Percentiles rank a stretch among this genome's conserved stretches.
Conservation (phyloP, 2,113 vertebrate species). For the Ptychochromis oligacanthus region DNA sequence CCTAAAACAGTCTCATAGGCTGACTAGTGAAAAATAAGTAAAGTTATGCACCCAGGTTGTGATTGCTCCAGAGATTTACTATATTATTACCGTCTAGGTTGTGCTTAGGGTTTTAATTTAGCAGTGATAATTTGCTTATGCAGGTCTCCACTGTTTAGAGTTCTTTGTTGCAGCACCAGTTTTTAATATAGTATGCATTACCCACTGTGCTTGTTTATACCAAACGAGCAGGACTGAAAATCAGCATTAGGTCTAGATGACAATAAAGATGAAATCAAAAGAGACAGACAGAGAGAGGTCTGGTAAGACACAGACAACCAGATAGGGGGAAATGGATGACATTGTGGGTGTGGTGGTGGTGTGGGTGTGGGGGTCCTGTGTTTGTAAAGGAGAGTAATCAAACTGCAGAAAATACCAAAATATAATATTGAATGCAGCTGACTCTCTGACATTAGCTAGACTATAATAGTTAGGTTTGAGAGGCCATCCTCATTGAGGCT, state of each 20-base stretch:
- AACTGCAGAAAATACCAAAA: slow-evolving; percentile 67
- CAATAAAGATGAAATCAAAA: slow-evolving; percentile 85
- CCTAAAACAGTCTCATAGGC: slow-evolving; percentile 49
- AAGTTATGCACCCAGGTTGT: slow-evolving; percentile 68
- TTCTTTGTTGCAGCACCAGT: slow-evolving; percentile 92
- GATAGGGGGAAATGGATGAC: slow-evolving; percentile 61
- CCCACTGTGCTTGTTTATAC: slow-evolving; percentile 96
- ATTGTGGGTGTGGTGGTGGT: slow-evolving; percentile 42
- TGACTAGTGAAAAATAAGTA: slow-evolving; percentile 66
- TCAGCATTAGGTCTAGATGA: slow-evolving; percentile 84
- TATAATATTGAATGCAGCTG: slow-evolving; percentile 82
- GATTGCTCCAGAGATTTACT: slow-evolving; percentile 70
- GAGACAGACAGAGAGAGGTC: slow-evolving; percentile 72
- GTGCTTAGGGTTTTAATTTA: slow-evolving; percentile 91
- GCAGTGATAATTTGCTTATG: slow-evolving; percentile 96
- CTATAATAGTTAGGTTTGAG: slow-evolving; percentile 89
- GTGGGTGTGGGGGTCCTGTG: slow-evolving; percentile 49
- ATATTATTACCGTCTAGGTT: slow-evolving; percentile 74
- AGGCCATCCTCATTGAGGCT: slow-evolving; percentile 83
- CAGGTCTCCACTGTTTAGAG: slow-evolving; percentile 91
- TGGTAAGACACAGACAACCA: slow-evolving; percentile 72
- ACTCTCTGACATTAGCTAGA: slow-evolving; percentile 89
- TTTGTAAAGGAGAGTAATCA: slow-evolving; percentile 69
- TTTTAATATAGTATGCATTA: slow-evolving; percentile 97
- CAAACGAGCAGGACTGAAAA: slow-evolving; percentile 89